A percentile compares a stretch with the other conserved stretches of the same genome.
phyloP scores from a whole-genome alignment of 1,140 invertebrate genomes.

The Acromyrmex echinatior region DNA sequence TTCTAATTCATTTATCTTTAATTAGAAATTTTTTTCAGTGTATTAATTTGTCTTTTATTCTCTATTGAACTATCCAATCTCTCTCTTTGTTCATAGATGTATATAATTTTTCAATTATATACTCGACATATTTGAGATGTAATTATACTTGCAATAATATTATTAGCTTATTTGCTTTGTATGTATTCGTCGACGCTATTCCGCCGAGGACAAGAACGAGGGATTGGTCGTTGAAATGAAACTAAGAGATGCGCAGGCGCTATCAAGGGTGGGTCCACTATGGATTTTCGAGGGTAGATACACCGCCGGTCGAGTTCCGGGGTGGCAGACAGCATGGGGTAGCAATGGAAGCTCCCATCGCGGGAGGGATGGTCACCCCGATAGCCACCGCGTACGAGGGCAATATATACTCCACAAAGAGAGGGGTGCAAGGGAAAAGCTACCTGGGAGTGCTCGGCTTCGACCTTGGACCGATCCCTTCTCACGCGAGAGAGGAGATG shows the following conservation, averaged over 20 bases:
- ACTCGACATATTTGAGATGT: not conserved
- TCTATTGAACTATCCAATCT: not conserved
- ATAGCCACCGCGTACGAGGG: slow-evolving; percentile 64
- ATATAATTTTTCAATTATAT: slow-evolving; percentile 2
- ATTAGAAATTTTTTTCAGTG: too few relatives aligned
- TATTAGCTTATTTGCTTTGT: slow-evolving; percentile 27
- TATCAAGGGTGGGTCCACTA: slow-evolving; percentile 75
- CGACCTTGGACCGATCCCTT: slow-evolving; percentile 72
- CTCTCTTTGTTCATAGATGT: not conserved
- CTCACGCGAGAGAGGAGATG: slow-evolving; percentile 19
- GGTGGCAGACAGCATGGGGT: slow-evolving; percentile 75
- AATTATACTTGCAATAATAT: not conserved
- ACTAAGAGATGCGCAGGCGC: slow-evolving; percentile 73
- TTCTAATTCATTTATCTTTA: too few relatives aligned
- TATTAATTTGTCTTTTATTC: not conserved
- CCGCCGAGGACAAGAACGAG: slow-evolving; percentile 16
- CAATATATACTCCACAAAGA: slow-evolving; percentile 65
- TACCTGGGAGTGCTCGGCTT: slow-evolving; percentile 68
- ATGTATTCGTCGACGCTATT: slow-evolving; percentile 46
- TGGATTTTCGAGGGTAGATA: slow-evolving; percentile 78
- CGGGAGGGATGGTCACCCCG: slow-evolving; percentile 69
- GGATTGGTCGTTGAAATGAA: slow-evolving; percentile 66
- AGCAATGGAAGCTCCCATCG: slow-evolving; percentile 71
- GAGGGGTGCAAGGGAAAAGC: slow-evolving; percentile 34
- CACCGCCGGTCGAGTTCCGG: slow-evolving; percentile 69